Evolutionary conservation across 2,797 vertebrate species (phyloP).

Genomic region (Cichlasoma orientale): DNA sequence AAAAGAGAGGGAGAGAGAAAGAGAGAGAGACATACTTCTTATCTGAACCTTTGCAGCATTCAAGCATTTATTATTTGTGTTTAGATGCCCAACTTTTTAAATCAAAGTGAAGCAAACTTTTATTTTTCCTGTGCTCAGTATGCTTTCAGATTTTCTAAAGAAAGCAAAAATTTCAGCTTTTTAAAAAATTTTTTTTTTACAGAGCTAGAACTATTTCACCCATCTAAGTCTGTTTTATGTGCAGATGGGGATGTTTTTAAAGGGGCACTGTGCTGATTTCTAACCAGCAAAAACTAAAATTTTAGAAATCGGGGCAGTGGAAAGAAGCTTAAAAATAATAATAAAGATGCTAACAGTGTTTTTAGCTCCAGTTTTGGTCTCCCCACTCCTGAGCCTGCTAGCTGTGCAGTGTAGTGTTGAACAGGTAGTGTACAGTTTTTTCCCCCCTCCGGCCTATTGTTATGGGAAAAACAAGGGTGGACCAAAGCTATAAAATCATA

Average conservation of each 20-base stretch:
- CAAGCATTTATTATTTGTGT: too few species aligned
- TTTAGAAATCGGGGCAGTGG: too few species aligned
- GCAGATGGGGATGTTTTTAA: neutral
- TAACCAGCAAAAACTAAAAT: too few species aligned
- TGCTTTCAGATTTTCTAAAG: neutral
- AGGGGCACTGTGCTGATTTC: neutral
- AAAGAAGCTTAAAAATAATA: neutral
- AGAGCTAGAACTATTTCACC: neutral
- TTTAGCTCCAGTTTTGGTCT: neutral
- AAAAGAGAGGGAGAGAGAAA: neutral
- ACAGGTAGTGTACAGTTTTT: too few species aligned
- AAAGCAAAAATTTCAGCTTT: neutral
- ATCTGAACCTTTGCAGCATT: neutral
- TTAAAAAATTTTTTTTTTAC: too few species aligned
- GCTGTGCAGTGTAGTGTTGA: neutral
- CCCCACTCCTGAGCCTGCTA: neutral
- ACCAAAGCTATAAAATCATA: neutral
- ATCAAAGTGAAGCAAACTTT: neutral
- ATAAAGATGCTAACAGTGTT: neutral
- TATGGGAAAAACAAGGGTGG: neutral
- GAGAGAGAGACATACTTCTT: neutral
- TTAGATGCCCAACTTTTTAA: neutral
- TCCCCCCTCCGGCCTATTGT: neutral
- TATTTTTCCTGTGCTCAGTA: neutral
- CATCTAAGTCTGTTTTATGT: neutral